Base-by-base conservation (phyloP, 2,888 invertebrate species). In the Bedellia somnulentella region DNA sequence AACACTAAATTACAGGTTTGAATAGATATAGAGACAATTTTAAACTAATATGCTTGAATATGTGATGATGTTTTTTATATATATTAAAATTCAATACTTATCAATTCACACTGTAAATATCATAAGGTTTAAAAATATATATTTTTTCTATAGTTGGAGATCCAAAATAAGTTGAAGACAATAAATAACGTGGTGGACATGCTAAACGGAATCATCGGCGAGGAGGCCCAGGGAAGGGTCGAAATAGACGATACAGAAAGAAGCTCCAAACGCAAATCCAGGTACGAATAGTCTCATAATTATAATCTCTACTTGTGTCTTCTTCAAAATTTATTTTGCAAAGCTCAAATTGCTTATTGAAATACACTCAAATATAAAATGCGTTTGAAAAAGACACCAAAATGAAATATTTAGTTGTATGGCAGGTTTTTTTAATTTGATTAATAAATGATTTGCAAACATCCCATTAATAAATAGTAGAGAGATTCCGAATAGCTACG, bases 101-200 rank as follows among this genome's bases (percentile, higher is more conserved):
- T 18, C 9, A 18, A 18, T 18, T 6, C 9, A 18, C 9, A 18
- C n/a, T 26, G 11, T 26, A 13, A 26, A 11, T n/a, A 14, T 14
- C 5, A 14, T 12, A 10, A 13, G 14, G 5, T 26, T 12, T 8
- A 5, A 26, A 5, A 12, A 26, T 26, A 5, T 21, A 15, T 34
- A 12, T 27, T 13, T 14, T 24, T 15, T 15, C 41, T 51, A 42
- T 77, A 87, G 88, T 79, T 83, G 56, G 87, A 88, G 76, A 85
- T 88, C 45, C 85, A 85, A 59, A 85, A 82, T 52, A 87, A 87
- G 70, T 68, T 87, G 70, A 87, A 87, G 64, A 89, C 90, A 0
- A 89, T 91, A 55, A 84, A 85, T 62, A 89, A 89, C 59, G 90
- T 92, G 13, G 88, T 93, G 48, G 91, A 91, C 51, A 91, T 91